Percentiles rank a stretch among this genome's conserved stretches.
Conservation (phyloP, 2,113 vertebrate genomes). For the Hemiprocne comata region DNA sequence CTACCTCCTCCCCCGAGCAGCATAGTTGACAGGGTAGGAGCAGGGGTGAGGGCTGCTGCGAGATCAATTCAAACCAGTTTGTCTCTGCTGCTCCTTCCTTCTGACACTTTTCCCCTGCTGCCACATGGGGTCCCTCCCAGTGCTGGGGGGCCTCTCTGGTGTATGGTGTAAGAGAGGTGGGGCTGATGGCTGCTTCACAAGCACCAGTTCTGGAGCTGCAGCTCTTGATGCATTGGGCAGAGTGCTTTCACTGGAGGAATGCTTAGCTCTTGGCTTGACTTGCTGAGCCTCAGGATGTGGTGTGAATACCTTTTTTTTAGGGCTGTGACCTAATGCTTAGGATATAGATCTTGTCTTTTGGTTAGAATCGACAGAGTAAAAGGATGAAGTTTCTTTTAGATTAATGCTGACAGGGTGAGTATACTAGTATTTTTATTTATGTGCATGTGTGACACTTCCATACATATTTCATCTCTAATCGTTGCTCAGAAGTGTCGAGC, state of each 20-base stretch:
- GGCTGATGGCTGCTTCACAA: neutral
- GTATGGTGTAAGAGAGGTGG: neutral
- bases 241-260: neutral
- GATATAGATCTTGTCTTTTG: neutral
- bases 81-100: neutral
- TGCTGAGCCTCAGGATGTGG: neutral
- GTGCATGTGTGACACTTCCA: neutral
- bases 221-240: accelerated
- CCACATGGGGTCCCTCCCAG: neutral
- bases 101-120: neutral
- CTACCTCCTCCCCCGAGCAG: neutral
- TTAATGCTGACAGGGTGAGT: neutral
- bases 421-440: constrained; percentile 20
- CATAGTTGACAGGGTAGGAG: no score
- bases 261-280: neutral
- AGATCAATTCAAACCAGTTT: neutral
- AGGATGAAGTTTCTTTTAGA: neutral
- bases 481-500: neutral
- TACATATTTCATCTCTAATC: neutral
- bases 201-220: neutral
- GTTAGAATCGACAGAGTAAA: neutral
- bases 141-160: accelerated
- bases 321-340: neutral
- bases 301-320: neutral
- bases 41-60: neutral